Evolutionary conservation across 2,888 invertebrate species (phyloP).

Genomic region (Atherix ibis): DNA sequence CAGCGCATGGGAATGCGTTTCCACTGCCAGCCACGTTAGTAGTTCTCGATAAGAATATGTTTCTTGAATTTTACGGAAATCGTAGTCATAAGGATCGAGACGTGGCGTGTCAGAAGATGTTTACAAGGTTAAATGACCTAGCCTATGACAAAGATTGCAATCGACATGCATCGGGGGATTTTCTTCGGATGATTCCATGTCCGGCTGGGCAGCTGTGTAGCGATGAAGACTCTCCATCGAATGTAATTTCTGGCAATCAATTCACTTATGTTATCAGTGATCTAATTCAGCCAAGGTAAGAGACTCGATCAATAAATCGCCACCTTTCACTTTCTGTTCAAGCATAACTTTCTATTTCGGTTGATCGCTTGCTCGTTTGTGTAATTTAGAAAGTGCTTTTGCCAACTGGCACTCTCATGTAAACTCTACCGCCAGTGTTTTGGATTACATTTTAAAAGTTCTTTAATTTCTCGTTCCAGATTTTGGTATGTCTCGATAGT

Average conservation of each 20-base stretch:
- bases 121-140: conserved; percentile 60
- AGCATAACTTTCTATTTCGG: too few relatives aligned
- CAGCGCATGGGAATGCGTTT: conserved; percentile 46
- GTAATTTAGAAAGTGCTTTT: too few relatives aligned
- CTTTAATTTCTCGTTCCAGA: conserved; percentile 39
- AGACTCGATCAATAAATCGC: conserved; percentile 3
- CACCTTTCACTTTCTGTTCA: too few relatives aligned
- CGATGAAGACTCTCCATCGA: conserved; percentile 73
- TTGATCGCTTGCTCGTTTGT: too few relatives aligned
- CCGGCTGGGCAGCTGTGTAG: conserved; percentile 54
- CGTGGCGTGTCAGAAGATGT: conserved; percentile 72
- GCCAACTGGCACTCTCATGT: too few relatives aligned
- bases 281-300: conserved; percentile 72
- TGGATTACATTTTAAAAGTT: too few relatives aligned
- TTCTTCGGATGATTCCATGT: conserved; percentile 77
- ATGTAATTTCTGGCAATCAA: conserved; percentile 77
- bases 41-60: conserved; percentile 77
- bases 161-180: conserved; percentile 46
- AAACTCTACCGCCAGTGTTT: too few relatives aligned
- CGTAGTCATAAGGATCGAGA: conserved; percentile 48
- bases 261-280: conserved; percentile 90
- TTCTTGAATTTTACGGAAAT: conserved; percentile 79
- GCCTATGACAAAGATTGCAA: conserved; percentile 78
- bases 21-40: conserved; percentile 61
- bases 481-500: conserved; percentile 95